These are phyloP conservation scores for Diceros bicornis DNA, from an alignment of 2,797 vertebrate species.

Conservation along the genomic window DNA sequence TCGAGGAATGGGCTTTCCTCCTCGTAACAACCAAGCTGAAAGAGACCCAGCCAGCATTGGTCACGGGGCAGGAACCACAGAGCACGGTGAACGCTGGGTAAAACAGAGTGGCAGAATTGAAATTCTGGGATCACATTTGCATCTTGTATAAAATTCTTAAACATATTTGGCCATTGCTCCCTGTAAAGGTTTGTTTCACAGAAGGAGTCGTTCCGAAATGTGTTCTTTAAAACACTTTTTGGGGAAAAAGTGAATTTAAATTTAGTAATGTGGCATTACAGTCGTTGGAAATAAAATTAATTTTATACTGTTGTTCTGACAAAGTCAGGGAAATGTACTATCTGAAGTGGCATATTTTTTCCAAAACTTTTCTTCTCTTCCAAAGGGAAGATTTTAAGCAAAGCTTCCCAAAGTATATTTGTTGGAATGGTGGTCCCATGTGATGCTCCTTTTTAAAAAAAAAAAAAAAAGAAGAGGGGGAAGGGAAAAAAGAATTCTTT, in stretches of 20 bases:
- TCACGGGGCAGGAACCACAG: background rate
- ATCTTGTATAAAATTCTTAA: conserved; percentile 56
- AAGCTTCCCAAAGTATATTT: background rate
- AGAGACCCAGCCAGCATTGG: background rate
- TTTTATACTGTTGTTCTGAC: conserved; percentile 67
- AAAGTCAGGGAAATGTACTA: conserved; percentile 1
- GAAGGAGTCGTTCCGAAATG: conserved; percentile 48
- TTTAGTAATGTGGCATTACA: conserved; percentile 81
- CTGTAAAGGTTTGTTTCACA: conserved; percentile 43
- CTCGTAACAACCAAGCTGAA: background rate
- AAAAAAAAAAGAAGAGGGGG: background rate
- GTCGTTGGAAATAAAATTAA: conserved; percentile 71
- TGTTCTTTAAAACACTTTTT: conserved; percentile 58
- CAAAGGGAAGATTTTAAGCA: conserved; percentile 43
- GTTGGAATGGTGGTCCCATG: background rate
- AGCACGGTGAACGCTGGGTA: background rate
- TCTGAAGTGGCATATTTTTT: conserved; percentile 2
- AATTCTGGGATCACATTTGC: conserved; percentile 1
- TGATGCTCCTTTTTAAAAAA: background rate
- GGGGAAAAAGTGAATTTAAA: conserved; percentile 67
- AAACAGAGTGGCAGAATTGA: background rate
- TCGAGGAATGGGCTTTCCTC: background rate
- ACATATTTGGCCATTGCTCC: conserved; percentile 65
- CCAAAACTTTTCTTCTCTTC: conserved; percentile 30
- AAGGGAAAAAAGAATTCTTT: background rate